A percentile compares a stretch with the other conserved stretches of the same genome.
phyloP scores from a whole-genome alignment of 1,140 invertebrate genomes.

The Ptiloglossa arizonensis region DNA sequence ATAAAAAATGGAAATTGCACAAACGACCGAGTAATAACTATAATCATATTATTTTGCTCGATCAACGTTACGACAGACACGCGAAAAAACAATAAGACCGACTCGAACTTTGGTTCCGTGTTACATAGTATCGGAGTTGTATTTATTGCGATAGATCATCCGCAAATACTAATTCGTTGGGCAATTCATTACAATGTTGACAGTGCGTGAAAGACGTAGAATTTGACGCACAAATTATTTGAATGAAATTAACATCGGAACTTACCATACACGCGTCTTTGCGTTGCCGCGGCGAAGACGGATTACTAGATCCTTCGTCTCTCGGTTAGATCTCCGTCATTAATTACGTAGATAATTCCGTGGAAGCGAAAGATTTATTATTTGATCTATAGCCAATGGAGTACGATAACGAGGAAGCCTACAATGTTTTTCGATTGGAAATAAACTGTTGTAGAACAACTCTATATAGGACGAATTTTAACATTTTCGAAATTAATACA shows the following conservation, averaged over 20 bases:
- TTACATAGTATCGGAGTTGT: too few species aligned
- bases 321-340: background rate
- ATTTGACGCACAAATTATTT: background rate
- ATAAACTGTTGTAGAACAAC: background rate
- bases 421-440: background rate
- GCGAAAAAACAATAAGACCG: too few species aligned
- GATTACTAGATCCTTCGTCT: background rate
- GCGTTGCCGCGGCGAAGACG: background rate
- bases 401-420: background rate
- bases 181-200: too few species aligned
- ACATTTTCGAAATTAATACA: background rate
- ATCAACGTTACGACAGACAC: too few species aligned
- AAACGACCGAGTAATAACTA: too few species aligned
- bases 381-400: background rate
- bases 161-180: too few species aligned
- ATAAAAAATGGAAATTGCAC: too few species aligned
- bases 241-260: background rate
- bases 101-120: too few species aligned
- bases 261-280: background rate
- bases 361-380: background rate
- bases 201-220: too few species aligned
- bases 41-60: too few species aligned
- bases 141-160: too few species aligned
- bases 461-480: background rate
- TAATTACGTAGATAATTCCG: constrained; percentile 7